Percentiles rank a stretch among this genome's conserved stretches.
phyloP scores from a whole-genome alignment of 2,113 vertebrate genomes.

The Phalacrocorax brasilianus region DNA sequence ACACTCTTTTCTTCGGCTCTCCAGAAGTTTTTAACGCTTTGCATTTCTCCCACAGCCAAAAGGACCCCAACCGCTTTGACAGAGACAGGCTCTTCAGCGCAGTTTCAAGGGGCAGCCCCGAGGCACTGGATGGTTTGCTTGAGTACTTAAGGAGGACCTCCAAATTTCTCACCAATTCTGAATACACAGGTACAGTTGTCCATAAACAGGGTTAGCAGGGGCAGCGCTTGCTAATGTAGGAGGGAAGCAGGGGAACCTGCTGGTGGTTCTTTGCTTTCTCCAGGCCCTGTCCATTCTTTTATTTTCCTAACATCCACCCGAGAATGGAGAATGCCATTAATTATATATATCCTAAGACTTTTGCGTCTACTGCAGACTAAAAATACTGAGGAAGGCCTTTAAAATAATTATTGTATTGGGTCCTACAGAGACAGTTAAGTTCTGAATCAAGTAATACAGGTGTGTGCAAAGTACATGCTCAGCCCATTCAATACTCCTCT shows the following conservation, averaged over 20 bases:
- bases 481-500: not conserved
- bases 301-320: not conserved
- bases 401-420: not conserved
- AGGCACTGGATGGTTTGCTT: slow-evolving; percentile 77
- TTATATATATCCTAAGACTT: not conserved
- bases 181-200: slow-evolving; percentile 80
- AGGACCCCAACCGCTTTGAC: slow-evolving; percentile 68
- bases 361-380: not conserved
- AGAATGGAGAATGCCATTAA: not conserved
- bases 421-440: not conserved
- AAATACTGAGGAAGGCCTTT: not conserved
- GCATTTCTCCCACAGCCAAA: slow-evolving; percentile 21
- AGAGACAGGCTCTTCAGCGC: slow-evolving; percentile 82
- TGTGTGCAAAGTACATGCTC: not conserved
- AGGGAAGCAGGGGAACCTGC: not conserved
- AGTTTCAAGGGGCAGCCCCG: slow-evolving; percentile 72
- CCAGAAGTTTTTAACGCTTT: not conserved
- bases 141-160: slow-evolving; percentile 78
- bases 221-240: not conserved
- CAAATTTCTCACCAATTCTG: slow-evolving; percentile 84
- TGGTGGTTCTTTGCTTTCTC: not conserved
- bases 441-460: not conserved
- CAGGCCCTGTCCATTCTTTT: not conserved
- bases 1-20: not conserved
- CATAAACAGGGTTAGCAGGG: not conserved